Evolutionary conservation across 1,140 invertebrate species (phyloP).

Genomic region (Neoseiulus cucumeris): DNA sequence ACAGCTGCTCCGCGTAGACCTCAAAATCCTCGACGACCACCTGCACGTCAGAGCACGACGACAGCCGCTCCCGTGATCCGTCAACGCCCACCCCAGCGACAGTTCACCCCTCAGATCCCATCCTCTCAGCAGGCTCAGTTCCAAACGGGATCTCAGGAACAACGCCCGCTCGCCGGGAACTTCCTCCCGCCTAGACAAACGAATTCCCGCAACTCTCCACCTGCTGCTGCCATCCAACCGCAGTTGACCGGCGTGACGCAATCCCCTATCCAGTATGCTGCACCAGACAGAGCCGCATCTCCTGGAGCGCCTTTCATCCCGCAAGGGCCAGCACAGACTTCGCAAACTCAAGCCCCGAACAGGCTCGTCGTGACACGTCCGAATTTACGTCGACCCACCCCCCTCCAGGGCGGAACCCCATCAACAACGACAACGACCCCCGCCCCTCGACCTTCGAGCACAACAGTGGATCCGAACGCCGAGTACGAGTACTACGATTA

Average conservation of each 20-base stretch:
- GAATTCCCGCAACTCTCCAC: background rate
- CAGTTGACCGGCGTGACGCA: background rate
- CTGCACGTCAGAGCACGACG: background rate
- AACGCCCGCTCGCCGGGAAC: background rate
- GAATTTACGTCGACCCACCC: background rate
- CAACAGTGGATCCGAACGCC: constrained; percentile 7
- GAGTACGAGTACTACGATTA: constrained; percentile 10
- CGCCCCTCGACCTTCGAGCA: background rate
- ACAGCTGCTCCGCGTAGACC: background rate
- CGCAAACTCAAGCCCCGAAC: background rate
- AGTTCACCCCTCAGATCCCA: constrained; percentile 1
- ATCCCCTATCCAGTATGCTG: background rate
- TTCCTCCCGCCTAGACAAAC: background rate
- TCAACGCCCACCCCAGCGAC: background rate
- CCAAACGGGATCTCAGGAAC: background rate
- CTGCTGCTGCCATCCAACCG: background rate
- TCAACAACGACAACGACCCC: constrained; percentile 4
- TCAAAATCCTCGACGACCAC: constrained; percentile 7
- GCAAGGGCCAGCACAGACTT: constrained; percentile 8
- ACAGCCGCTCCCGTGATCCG: background rate
- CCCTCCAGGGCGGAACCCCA: background rate
- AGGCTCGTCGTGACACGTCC: background rate
- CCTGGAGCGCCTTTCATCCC: background rate
- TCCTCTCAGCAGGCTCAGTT: background rate
- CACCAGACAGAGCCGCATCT: background rate